phyloP scores from a whole-genome alignment of 2,797 vertebrate species.

The Sylvilagus floridanus region DNA sequence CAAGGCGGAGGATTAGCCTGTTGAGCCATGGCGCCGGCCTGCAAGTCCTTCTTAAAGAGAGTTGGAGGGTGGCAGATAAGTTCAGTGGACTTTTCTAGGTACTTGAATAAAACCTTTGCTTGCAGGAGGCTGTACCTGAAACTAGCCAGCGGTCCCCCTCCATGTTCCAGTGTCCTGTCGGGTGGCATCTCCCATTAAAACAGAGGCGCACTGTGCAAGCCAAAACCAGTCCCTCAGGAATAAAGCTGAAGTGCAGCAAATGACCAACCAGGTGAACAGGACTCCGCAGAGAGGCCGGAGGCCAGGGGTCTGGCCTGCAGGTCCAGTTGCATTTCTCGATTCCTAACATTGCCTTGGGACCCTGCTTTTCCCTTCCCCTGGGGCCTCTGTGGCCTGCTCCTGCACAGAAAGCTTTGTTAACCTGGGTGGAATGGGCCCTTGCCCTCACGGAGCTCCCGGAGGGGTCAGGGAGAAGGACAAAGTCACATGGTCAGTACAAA shows the following conservation, averaged over 20 bases:
- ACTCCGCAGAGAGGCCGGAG: not conserved
- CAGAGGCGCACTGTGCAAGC: not conserved
- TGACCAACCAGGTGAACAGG: not conserved
- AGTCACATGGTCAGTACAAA: not conserved
- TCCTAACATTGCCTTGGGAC: not conserved
- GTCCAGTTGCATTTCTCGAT: not conserved
- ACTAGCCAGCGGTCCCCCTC: not conserved
- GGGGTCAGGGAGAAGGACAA: not conserved
- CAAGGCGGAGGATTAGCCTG: too few relatives aligned
- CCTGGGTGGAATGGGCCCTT: too few relatives aligned
- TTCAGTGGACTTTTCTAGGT: constrained; percentile 10
- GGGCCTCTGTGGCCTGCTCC: not conserved
- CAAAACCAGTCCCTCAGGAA: not conserved
- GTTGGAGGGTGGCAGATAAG: not conserved
- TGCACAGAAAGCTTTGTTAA: not conserved
- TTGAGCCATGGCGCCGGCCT: too few relatives aligned
- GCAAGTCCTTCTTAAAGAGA: not conserved
- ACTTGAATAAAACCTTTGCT: not conserved
- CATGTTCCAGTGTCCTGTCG: not conserved
- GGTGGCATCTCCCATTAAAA: not conserved
- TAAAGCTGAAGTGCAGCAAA: not conserved
- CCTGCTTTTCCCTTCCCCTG: not conserved
- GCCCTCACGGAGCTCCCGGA: not conserved
- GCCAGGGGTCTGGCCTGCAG: not conserved
- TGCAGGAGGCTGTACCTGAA: not conserved